A percentile compares a stretch with the other conserved stretches of the same genome.
Evolutionary conservation across 2,797 vertebrate genomes (phyloP).

Genomic region (Delichon dasypus): DNA sequence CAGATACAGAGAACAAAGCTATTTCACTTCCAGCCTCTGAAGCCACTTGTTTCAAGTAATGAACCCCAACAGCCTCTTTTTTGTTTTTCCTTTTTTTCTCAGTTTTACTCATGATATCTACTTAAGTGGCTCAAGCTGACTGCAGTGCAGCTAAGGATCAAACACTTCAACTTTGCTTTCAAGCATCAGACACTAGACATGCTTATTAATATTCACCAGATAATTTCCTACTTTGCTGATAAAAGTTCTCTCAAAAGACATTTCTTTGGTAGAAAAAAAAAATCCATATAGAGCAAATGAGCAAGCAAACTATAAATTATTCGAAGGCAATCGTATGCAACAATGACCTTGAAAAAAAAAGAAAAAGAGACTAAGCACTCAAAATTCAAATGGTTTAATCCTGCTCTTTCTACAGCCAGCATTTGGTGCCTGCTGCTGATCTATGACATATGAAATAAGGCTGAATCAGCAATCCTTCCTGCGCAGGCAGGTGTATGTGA

Average conservation of each 20-base stretch:
- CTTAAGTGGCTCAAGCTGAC: constrained; percentile 25
- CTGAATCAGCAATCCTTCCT: not conserved
- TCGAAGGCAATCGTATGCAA: constrained; percentile 25
- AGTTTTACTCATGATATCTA: not conserved
- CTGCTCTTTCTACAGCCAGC: not conserved
- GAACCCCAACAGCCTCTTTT: not conserved
- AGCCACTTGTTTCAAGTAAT: constrained; percentile 29
- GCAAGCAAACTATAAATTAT: constrained; percentile 43
- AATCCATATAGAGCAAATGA: not conserved
- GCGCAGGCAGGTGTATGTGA: not conserved
- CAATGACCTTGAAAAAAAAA: constrained; percentile 36
- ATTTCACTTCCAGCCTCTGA: not conserved
- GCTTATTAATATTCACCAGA: constrained; percentile 55
- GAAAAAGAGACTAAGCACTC: constrained; percentile 1
- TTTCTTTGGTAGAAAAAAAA: not conserved
- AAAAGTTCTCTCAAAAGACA: constrained; percentile 34
- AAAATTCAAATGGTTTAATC: constrained; percentile 36
- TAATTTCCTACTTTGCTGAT: constrained; percentile 43
- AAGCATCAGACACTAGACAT: not conserved
- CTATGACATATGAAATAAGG: not conserved
- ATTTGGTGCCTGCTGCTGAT: not conserved
- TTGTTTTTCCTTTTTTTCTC: not conserved
- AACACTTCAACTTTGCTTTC: constrained; percentile 51
- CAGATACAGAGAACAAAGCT: not conserved
- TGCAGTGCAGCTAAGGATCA: constrained; percentile 46